Evolutionary conservation across 2,888 invertebrate species (phyloP).

Genomic region (Criorhina ranunculi): DNA sequence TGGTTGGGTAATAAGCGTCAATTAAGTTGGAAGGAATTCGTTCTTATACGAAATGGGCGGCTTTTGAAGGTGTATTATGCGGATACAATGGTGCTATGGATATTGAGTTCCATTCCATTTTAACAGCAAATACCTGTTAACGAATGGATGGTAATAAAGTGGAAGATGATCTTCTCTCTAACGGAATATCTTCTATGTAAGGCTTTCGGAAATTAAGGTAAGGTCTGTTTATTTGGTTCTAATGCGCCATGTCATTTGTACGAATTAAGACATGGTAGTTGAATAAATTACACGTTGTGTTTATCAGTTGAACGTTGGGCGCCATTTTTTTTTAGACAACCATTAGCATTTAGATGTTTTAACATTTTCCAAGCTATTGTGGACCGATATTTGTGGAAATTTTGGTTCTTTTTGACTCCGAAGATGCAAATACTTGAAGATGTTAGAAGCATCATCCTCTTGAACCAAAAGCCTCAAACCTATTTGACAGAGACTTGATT

Average conservation of each 20-base stretch:
- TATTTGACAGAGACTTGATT: too few species aligned
- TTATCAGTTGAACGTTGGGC: too few species aligned
- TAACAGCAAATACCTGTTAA: slow-evolving; percentile 66
- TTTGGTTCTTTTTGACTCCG: too few species aligned
- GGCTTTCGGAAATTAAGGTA: slow-evolving; percentile 25
- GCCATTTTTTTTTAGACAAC: background rate
- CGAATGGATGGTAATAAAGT: slow-evolving; percentile 44
- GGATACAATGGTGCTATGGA: slow-evolving; percentile 53
- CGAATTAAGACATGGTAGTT: background rate
- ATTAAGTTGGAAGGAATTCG: slow-evolving; percentile 66
- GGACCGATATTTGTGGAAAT: too few species aligned
- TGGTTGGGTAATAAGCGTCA: slow-evolving; percentile 69
- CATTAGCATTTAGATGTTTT: too few species aligned
- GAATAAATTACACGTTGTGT: too few species aligned
- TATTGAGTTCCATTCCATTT: slow-evolving; percentile 67
- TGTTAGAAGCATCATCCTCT: too few species aligned
- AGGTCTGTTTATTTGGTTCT: slow-evolving; percentile 14
- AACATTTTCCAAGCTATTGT: too few species aligned
- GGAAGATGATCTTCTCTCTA: slow-evolving; percentile 12
- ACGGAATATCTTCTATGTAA: slow-evolving; percentile 1
- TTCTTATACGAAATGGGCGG: slow-evolving; percentile 20
- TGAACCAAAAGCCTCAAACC: too few species aligned
- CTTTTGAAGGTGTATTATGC: slow-evolving; percentile 29
- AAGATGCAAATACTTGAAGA: too few species aligned
- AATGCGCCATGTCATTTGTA: background rate